These are phyloP conservation scores for Thymallus thymallus DNA, from an alignment of 2,113 vertebrate genomes.

Conservation along the genomic window DNA sequence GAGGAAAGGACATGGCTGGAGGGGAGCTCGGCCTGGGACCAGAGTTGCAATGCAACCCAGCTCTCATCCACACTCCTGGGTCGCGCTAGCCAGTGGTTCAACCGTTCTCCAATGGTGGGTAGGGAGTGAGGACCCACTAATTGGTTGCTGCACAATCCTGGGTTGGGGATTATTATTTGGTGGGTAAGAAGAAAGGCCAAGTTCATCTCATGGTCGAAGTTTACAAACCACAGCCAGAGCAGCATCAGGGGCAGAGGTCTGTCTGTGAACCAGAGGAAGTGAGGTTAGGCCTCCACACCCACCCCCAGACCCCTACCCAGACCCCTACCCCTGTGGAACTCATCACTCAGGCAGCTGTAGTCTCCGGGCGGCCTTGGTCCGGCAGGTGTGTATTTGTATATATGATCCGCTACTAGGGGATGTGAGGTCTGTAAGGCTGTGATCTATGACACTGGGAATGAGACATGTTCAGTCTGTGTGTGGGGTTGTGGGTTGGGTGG, in stretches of 20 bases:
- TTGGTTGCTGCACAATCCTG: neutral
- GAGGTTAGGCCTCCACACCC: constrained; percentile 62
- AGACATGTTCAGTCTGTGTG: too few relatives aligned
- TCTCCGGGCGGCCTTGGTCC: constrained; percentile 70
- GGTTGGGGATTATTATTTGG: neutral
- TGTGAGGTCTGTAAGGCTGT: constrained; percentile 67
- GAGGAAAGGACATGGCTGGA: constrained; percentile 73
- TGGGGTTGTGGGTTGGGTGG: constrained; percentile 32
- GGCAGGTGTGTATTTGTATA: constrained; percentile 81
- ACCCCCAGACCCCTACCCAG: constrained; percentile 40
- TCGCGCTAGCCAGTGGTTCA: constrained; percentile 17
- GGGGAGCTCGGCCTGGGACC: constrained; percentile 49
- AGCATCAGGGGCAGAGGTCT: constrained; percentile 35
- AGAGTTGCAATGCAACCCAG: constrained; percentile 42
- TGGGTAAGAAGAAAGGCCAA: constrained; percentile 24
- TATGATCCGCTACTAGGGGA: constrained; percentile 63
- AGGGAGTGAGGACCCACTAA: neutral
- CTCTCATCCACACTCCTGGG: constrained; percentile 38
- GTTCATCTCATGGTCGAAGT: constrained; percentile 17
- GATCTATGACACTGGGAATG: constrained; percentile 74
- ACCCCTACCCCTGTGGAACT: constrained; percentile 65
- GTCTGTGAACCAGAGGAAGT: constrained; percentile 56
- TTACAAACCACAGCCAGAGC: constrained; percentile 22
- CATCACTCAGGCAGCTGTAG: constrained; percentile 77
- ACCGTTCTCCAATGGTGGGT: constrained; percentile 8